A percentile compares a stretch with the other conserved stretches of the same genome.
Evolutionary conservation across 2,888 invertebrate genomes (phyloP).

Genomic region (Matsumyia berberina): DNA sequence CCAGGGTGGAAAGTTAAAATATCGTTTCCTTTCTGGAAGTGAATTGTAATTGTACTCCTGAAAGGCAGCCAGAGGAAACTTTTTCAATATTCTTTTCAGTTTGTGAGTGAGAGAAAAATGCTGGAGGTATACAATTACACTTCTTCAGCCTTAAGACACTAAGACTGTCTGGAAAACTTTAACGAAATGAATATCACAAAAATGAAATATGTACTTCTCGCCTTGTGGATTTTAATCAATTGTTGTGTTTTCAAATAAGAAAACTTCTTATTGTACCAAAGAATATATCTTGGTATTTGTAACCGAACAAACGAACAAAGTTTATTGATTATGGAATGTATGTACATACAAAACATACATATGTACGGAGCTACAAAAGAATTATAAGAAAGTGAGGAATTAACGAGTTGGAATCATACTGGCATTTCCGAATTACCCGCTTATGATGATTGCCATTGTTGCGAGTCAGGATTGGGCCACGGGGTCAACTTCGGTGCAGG

Average conservation of each 20-base stretch:
- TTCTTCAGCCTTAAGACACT: conserved; percentile 63
- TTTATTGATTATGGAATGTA: too few relatives aligned
- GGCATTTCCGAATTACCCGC: too few relatives aligned
- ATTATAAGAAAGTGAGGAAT: too few relatives aligned
- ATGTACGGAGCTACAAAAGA: too few relatives aligned
- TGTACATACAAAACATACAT: too few relatives aligned
- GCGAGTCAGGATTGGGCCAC: too few relatives aligned
- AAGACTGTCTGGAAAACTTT: conserved; percentile 68
- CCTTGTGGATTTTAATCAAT: conserved; percentile 66
- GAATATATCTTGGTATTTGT: not conserved
- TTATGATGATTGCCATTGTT: too few relatives aligned
- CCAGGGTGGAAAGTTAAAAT: conserved; percentile 71
- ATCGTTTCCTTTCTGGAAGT: conserved; percentile 75
- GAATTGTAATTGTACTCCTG: conserved; percentile 73
- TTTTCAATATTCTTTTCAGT: conserved; percentile 74
- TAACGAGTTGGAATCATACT: too few relatives aligned
- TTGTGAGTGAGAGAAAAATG: conserved; percentile 73
- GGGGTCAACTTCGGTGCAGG: too few relatives aligned
- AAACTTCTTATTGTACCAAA: not conserved
- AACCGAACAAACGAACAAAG: conserved; percentile 11
- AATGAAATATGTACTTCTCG: conserved; percentile 70
- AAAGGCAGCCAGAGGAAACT: conserved; percentile 73
- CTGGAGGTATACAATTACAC: conserved; percentile 69
- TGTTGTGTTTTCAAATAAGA: conserved; percentile 30
- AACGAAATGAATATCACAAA: conserved; percentile 68